Evolutionary conservation across 2,888 invertebrate species (phyloP), one percentile per base, ranked within the genome.

Genomic region (Folsomia candida): DNA sequence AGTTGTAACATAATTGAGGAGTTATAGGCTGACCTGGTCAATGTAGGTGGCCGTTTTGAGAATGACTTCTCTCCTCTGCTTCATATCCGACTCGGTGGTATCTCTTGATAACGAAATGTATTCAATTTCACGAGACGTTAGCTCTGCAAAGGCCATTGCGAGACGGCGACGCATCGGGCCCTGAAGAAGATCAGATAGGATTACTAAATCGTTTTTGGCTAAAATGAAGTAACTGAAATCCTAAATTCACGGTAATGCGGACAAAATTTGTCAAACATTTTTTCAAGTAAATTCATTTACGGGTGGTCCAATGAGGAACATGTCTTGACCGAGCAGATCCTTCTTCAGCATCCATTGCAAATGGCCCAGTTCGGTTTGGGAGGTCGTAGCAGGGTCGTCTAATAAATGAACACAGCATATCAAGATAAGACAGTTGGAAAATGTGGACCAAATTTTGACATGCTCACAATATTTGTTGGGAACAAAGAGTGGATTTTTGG

Each of bases 281-380:
- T n/a, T n/a, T n/a, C n/a, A n/a, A n/a, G n/a, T n/a, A n/a, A n/a
- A n/a, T n/a, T n/a, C n/a, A n/a, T n/a, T n/a, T n/a, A n/a, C n/a
- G n/a, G 97, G 97, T 27, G 90, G 88, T 0, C 97, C 98, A 71
- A 97, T 88, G 47, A 98, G 85, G 83, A 97, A 98, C 85, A 97
- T 93, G 82, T 98, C 98, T 83, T 98, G 98, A 0, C 92, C 91
- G 2, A 98, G 85, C 26, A 89, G 82, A 83, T 97, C 96, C 83
- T 97, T 97, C 82, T 97, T 96, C 85, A 97, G 88, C 89, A 97
- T 94, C 97, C 97, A 97, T 87, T 92, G 87, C 79, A 97, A 84
- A 65, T 77, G 77, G 24, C 67, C 70, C 11, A 78, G 24, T 51
- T 75, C 74, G 6, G 76, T 75, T 68, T 77, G 76, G 27, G 70